phyloP scores from a whole-genome alignment of 1,140 invertebrate genomes.

The Psilanteris sp. region DNA sequence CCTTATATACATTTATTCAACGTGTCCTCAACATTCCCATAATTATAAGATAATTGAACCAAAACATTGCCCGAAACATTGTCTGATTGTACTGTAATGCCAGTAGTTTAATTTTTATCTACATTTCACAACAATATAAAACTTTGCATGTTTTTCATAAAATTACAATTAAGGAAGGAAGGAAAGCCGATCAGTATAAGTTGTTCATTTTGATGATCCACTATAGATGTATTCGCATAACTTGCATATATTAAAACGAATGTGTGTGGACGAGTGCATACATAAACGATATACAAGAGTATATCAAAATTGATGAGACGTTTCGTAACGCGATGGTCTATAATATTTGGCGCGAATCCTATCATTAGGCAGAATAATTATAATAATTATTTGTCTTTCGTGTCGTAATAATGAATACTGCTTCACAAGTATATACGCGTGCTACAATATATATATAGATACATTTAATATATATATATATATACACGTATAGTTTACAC shows the following conservation, averaged over 20 bases:
- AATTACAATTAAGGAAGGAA: constrained; percentile 56
- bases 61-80: too few species aligned
- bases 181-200: constrained; percentile 49
- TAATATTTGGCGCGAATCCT: constrained; percentile 72
- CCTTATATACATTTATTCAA: too few species aligned
- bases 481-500: constrained; percentile 61
- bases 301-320: constrained; percentile 72
- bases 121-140: too few species aligned
- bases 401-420: constrained; percentile 78
- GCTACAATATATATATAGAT: constrained; percentile 56
- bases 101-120: too few species aligned
- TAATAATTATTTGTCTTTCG: constrained; percentile 80
- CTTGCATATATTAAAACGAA: constrained; percentile 41
- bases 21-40: too few species aligned
- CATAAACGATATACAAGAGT: constrained; percentile 29
- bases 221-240: constrained; percentile 33
- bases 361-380: constrained; percentile 78
- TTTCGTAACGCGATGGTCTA: constrained; percentile 69
- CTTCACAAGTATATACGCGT: constrained; percentile 63
- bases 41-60: too few species aligned
- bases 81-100: too few species aligned
- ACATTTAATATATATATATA: too few species aligned
- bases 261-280: constrained; percentile 8
- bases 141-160: too few species aligned
- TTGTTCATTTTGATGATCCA: constrained; percentile 48